These are phyloP conservation scores for Drosophila siamana DNA, from an alignment of 2,888 invertebrate genomes.

Conservation along the genomic window DNA sequence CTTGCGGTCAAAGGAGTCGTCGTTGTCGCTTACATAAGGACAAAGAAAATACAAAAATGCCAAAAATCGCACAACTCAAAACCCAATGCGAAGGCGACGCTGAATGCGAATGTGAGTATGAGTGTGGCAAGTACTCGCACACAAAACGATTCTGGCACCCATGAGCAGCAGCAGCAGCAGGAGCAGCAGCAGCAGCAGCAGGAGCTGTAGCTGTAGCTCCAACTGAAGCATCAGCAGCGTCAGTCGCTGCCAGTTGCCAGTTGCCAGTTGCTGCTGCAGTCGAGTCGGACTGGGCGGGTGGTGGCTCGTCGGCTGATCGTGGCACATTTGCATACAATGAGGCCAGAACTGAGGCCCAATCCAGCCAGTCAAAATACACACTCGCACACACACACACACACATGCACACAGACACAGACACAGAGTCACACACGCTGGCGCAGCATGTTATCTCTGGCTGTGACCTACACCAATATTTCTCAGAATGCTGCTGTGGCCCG, in stretches of 20 bases:
- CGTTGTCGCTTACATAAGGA: conserved; percentile 72
- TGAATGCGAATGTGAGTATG: conserved; percentile 27
- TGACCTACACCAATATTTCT: conserved; percentile 86
- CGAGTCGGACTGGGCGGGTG: conserved; percentile 71
- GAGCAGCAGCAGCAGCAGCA: conserved; percentile 35
- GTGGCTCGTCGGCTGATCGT: conserved; percentile 67
- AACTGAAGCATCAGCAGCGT: conserved; percentile 47
- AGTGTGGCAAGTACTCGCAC: conserved; percentile 47
- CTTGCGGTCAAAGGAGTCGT: conserved; percentile 56
- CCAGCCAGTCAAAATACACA: conserved; percentile 34
- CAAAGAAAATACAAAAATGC: conserved; percentile 82
- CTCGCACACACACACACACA: conserved; percentile 14
- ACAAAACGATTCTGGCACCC: conserved; percentile 82
- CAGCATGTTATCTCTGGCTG: conserved; percentile 86
- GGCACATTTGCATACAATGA: conserved; percentile 86
- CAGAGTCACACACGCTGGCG: conserved; percentile 58
- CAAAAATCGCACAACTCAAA: conserved; percentile 83
- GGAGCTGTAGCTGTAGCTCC: conserved; percentile 60
- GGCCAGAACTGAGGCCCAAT: conserved; percentile 74
- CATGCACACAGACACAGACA: conserved; percentile 20
- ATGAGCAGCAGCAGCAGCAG: conserved; percentile 53
- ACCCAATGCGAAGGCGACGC: conserved; percentile 48
- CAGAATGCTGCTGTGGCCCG: conserved; percentile 83
- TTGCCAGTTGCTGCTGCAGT: conserved; percentile 32
- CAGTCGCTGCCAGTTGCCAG: conserved; percentile 35